Conservation (phyloP, 2,888 invertebrate species). For the Megaustenia siamemsis region DNA sequence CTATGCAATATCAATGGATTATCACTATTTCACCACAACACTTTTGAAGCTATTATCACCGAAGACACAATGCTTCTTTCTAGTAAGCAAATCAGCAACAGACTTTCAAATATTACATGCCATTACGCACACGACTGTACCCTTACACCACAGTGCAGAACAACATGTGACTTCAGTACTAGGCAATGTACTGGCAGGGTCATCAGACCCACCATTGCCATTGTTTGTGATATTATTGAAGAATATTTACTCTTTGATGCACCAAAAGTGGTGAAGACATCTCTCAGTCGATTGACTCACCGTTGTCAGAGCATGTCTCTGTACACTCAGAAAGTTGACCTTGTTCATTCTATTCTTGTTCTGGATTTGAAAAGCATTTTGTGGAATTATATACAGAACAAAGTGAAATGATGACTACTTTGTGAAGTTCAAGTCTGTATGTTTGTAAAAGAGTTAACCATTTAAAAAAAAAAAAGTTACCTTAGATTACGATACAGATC, state of each 20-base stretch:
- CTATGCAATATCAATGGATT: constrained; percentile 71
- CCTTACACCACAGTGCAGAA: constrained; percentile 66
- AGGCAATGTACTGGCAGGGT: constrained; percentile 64
- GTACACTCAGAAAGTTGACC: constrained; percentile 55
- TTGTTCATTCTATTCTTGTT: constrained; percentile 70
- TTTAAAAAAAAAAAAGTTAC: too few species aligned
- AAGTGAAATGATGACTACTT: background rate
- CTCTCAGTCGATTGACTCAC: constrained; percentile 62
- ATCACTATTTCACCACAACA: constrained; percentile 63
- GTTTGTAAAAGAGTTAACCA: too few species aligned
- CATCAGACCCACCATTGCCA: constrained; percentile 65
- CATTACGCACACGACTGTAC: constrained; percentile 65
- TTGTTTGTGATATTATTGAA: constrained; percentile 69
- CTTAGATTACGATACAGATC: too few species aligned
- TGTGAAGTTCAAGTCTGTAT: background rate
- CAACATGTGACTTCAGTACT: constrained; percentile 63
- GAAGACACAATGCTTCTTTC: constrained; percentile 65
- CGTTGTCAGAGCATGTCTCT: constrained; percentile 62
- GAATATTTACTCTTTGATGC: constrained; percentile 71
- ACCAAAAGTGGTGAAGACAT: constrained; percentile 63
- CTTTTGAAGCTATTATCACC: constrained; percentile 67
- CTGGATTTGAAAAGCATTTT: constrained; percentile 68
- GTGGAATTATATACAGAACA: constrained; percentile 71
- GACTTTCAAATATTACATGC: constrained; percentile 63
- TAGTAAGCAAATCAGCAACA: constrained; percentile 60